Conservation (phyloP, 1,140 invertebrate species). For the Branchinecta lindahli region DNA sequence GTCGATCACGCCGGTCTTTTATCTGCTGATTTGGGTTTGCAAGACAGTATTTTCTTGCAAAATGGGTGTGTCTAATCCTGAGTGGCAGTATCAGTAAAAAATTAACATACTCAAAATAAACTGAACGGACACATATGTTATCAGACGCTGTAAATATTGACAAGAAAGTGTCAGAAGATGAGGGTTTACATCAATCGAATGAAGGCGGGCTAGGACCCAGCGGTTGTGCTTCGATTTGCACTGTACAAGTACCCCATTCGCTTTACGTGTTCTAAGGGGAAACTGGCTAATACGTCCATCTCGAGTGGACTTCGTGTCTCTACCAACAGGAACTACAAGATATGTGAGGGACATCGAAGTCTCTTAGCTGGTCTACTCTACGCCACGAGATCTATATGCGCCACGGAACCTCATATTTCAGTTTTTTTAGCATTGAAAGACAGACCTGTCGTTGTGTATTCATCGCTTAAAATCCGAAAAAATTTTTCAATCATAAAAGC, state of each 20-base stretch:
- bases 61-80: not conserved
- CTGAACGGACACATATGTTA: not conserved
- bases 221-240: not conserved
- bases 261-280: not conserved
- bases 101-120: constrained; percentile 6
- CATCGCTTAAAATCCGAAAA: not conserved
- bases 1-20: constrained; percentile 7
- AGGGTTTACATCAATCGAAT: not conserved
- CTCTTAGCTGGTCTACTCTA: no score
- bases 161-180: constrained; percentile 1
- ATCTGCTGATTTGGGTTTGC: not conserved
- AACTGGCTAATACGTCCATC: constrained; percentile 5
- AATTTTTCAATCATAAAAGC: constrained; percentile 2
- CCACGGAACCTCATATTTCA: not conserved
- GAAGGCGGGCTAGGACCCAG: not conserved
- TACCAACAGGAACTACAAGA: not conserved
- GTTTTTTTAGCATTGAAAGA: not conserved
- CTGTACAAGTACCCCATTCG: not conserved
- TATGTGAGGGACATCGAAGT: not conserved
- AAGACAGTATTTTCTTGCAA: not conserved
- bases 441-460: not conserved
- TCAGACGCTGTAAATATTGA: not conserved
- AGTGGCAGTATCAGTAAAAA: constrained; percentile 1
- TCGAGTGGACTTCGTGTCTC: not conserved
- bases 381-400: not conserved